Base-by-base conservation (phyloP, 1,140 invertebrate genomes). In the Drosophila mayri region DNA sequence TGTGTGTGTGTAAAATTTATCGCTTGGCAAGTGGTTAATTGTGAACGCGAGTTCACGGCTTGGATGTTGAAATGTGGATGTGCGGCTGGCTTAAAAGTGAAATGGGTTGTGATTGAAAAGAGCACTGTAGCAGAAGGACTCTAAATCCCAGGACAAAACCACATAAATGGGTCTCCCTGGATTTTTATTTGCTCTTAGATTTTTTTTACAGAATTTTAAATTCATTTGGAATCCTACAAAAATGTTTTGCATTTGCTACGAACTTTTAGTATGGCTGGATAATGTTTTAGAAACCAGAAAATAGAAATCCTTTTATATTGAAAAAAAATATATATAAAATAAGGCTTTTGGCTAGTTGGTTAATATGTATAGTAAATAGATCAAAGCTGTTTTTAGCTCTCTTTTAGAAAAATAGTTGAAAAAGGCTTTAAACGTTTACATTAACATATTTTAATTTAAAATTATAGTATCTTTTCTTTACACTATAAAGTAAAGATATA, bases 21-120 rank as follows among this genome's bases (percentile, higher is more conserved):
- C 83, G 82, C 83, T 78, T 87, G 82, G 70, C 82, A 87, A 87
- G 83, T 83, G 82, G 84, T 86, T 86, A 86, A 86, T 86, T 86
- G 82, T 88, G 84, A 87, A 83, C 79, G 83, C 70, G 80, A 68
- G 54, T 58, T 86, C 64, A 62, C 79, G 72, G 81, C 63, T 76
- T 44, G 57, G 52, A 32, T 55, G 68, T 43, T 76, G 61, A 81
- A 84, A 73, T 81, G 80, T 70, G 79, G 68, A 81, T 72, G 18
- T 49, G 68, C 37, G 58, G 67, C 30, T 74, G 70, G 71, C 35
- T 54, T 74, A 50, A 43, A 47, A 60, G 73, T 68, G 73, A 77
- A 76, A 76, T 76, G 63, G 73, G 30, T 41, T 58, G 74, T 32
- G 54, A 76, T 67, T 76, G 62, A 71, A 72, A 60, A 43, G 66